phyloP scores from a whole-genome alignment of 2,888 invertebrate genomes.

The Omphaloscelis lunosa region DNA sequence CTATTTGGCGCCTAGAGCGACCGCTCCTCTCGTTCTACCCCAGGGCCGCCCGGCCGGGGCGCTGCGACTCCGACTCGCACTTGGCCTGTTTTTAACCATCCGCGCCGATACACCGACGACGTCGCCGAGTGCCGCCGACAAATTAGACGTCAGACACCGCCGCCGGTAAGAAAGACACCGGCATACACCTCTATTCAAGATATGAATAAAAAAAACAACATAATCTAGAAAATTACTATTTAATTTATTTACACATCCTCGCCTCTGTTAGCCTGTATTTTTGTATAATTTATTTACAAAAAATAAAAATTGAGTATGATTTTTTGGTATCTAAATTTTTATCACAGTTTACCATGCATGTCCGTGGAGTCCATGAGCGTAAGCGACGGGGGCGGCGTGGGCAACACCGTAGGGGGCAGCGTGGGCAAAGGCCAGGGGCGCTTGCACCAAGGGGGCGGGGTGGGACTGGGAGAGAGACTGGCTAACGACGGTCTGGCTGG shows the following conservation, averaged over 20 bases:
- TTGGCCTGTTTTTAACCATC: not conserved
- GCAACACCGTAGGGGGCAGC: constrained; percentile 71
- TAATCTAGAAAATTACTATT: constrained; percentile 74
- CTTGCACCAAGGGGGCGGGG: constrained; percentile 78
- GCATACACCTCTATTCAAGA: not conserved
- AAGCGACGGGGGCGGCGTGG: constrained; percentile 43
- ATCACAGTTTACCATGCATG: constrained; percentile 89
- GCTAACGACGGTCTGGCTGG: constrained; percentile 79
- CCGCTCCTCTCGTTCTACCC: too few relatives aligned
- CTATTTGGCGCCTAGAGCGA: too few relatives aligned
- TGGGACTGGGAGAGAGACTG: constrained; percentile 86
- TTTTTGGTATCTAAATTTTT: constrained; percentile 82
- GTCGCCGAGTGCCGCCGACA: not conserved
- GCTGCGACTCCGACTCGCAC: too few relatives aligned
- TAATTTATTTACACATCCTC: constrained; percentile 90
- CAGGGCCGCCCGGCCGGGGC: too few relatives aligned
- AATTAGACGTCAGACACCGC: not conserved
- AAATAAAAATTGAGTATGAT: constrained; percentile 86
- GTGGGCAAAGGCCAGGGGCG: constrained; percentile 76
- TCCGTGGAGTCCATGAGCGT: constrained; percentile 73
- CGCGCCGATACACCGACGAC: not conserved
- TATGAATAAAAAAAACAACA: constrained; percentile 55
- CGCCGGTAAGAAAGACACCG: not conserved
- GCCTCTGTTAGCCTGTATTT: constrained; percentile 82
- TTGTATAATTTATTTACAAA: constrained; percentile 85